Evolutionary conservation across 2,888 invertebrate genomes (phyloP).

Genomic region (Drosophila lacicola): DNA sequence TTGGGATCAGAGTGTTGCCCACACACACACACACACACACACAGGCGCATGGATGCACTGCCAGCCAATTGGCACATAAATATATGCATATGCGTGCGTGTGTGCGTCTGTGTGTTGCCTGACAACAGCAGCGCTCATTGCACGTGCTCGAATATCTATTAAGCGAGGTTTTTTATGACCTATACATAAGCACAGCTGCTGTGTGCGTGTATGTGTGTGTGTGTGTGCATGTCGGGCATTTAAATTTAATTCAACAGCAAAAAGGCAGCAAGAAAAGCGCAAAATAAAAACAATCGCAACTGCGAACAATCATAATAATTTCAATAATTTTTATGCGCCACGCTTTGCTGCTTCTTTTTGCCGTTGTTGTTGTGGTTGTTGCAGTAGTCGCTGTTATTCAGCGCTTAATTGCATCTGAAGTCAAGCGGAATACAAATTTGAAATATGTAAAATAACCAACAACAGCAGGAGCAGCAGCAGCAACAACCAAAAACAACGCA

Average conservation of each 20-base stretch:
- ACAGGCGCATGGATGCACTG: slow-evolving; percentile 18
- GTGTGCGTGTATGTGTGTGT: slow-evolving; percentile 7
- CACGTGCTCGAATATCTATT: slow-evolving; percentile 75
- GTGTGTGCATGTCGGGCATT: slow-evolving; percentile 2
- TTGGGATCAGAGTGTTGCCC: slow-evolving; percentile 63
- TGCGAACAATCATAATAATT: slow-evolving; percentile 12
- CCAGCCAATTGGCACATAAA: slow-evolving; percentile 33
- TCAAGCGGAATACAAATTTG: slow-evolving; percentile 31
- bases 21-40: slow-evolving; percentile 13
- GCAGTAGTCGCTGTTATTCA: neutral
- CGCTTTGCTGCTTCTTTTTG: slow-evolving; percentile 2
- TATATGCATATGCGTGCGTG: slow-evolving; percentile 5
- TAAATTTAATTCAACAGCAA: slow-evolving; percentile 26
- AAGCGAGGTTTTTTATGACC: slow-evolving; percentile 54
- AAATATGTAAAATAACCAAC: slow-evolving; percentile 28
- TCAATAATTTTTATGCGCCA: slow-evolving; percentile 4
- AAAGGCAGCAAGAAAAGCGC: neutral
- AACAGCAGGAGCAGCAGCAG: slow-evolving; percentile 1
- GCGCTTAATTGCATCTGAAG: slow-evolving; percentile 41
- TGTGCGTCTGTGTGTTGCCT: slow-evolving; percentile 17
- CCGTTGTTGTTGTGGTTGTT: neutral
- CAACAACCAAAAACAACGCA: slow-evolving; percentile 1
- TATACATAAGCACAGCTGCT: slow-evolving; percentile 3
- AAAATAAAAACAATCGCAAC: neutral
- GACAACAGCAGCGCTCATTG: slow-evolving; percentile 61